phyloP scores from a whole-genome alignment of 2,888 invertebrate genomes.

The Luperina testacea region DNA sequence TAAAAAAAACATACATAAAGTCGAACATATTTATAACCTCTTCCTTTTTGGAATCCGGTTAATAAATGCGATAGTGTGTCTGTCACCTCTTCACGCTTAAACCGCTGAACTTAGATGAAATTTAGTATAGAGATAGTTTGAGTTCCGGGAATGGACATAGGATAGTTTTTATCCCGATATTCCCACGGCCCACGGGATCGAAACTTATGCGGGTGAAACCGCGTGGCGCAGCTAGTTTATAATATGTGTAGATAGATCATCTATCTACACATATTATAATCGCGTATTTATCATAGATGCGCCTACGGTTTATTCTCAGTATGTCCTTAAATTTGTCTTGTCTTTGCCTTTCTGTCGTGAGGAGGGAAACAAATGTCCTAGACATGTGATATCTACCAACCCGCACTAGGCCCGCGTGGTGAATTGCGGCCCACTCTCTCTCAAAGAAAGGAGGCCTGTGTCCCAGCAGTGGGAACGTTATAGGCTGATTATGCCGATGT shows the following conservation, averaged over 20 bases:
- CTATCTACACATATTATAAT: no score
- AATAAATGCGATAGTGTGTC: no score
- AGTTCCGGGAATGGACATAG: no score
- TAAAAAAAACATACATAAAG: no score
- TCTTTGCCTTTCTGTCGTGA: neutral
- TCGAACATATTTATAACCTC: no score
- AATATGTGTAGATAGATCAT: neutral
- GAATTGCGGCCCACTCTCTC: neutral
- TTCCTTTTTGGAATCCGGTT: no score
- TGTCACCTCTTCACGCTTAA: no score
- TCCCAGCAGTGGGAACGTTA: neutral
- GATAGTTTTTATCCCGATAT: no score
- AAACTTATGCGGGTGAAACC: no score
- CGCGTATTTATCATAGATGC: neutral
- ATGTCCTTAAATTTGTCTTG: neutral
- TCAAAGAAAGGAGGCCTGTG: neutral
- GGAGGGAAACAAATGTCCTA: neutral
- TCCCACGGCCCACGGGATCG: no score
- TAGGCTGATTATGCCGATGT: neutral
- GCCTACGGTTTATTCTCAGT: neutral
- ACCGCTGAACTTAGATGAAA: no score
- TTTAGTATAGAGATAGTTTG: no score
- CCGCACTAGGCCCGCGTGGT: neutral
- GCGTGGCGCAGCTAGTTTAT: neutral
- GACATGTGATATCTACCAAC: neutral